Conservation (phyloP, 2,113 vertebrate species). For the Choloepus hoffmanni region DNA sequence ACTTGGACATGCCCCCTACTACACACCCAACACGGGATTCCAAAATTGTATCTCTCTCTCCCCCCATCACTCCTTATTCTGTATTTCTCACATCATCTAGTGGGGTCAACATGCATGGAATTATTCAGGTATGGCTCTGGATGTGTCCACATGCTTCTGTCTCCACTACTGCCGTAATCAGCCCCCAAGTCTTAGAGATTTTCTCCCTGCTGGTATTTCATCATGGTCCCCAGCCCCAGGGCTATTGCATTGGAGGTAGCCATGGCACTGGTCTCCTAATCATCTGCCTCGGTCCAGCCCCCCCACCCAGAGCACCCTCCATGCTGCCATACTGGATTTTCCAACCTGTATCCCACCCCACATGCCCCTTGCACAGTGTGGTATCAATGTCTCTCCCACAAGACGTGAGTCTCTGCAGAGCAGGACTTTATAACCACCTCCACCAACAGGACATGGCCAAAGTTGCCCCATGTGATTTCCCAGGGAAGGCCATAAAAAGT, state of each 20-base stretch:
- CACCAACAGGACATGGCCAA: too few relatives aligned
- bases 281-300: neutral
- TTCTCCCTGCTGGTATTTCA: neutral
- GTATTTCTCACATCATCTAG: neutral
- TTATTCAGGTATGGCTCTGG: neutral
- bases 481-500: too few relatives aligned
- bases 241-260: neutral
- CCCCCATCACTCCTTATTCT: neutral
- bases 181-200: neutral
- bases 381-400: neutral
- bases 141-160: neutral
- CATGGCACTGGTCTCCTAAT: neutral
- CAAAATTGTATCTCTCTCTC: neutral
- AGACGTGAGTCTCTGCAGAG: too few relatives aligned
- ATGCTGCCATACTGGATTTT: neutral
- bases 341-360: neutral
- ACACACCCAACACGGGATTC: neutral
- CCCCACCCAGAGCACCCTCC: neutral
- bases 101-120: neutral
- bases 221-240: too few relatives aligned
- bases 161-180: neutral
- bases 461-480: too few relatives aligned
- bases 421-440: too few relatives aligned
- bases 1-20: neutral
- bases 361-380: neutral